Evolutionary conservation across 2,797 vertebrate genomes (phyloP).

Genomic region (Coregonus sp.): DNA sequence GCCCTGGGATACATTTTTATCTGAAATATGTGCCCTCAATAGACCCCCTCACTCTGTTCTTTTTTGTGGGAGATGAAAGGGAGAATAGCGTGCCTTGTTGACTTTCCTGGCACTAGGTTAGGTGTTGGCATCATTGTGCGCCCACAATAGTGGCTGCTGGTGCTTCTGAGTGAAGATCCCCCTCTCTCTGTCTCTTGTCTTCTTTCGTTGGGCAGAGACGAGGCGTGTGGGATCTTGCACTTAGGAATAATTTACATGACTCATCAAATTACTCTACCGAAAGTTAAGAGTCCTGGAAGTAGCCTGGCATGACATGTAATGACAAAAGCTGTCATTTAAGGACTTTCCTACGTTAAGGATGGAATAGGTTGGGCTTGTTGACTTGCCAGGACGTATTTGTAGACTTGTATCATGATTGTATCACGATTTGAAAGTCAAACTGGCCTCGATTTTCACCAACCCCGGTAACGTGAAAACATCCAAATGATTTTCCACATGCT

Average conservation of each 20-base stretch:
- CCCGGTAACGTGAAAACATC: slow-evolving; percentile 46
- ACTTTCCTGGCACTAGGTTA: slow-evolving; percentile 26
- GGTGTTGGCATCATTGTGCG: slow-evolving; percentile 30
- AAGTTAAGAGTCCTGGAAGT: too few species aligned
- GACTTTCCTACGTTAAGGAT: too few species aligned
- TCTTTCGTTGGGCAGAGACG: background rate
- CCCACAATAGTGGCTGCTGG: slow-evolving; percentile 31
- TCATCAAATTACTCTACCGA: too few species aligned
- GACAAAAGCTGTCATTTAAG: too few species aligned
- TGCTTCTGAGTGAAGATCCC: slow-evolving; percentile 26
- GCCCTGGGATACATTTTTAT: slow-evolving; percentile 57
- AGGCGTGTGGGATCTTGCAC: background rate
- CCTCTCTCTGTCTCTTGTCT: slow-evolving; percentile 26
- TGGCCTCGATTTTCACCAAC: slow-evolving; percentile 49
- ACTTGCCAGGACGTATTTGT: too few species aligned
- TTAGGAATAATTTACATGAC: background rate
- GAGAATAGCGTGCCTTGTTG: slow-evolving; percentile 2
- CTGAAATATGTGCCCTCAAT: slow-evolving; percentile 60
- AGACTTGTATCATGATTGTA: too few species aligned
- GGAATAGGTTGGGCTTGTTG: too few species aligned
- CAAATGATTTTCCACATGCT: slow-evolving; percentile 23
- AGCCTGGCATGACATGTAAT: too few species aligned
- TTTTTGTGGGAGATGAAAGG: slow-evolving; percentile 42
- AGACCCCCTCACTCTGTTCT: slow-evolving; percentile 49
- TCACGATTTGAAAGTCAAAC: background rate